A percentile compares a stretch with the other conserved stretches of the same genome.
Evolutionary conservation across 2,888 invertebrate genomes (phyloP).

Genomic region (Pollenia amentaria): DNA sequence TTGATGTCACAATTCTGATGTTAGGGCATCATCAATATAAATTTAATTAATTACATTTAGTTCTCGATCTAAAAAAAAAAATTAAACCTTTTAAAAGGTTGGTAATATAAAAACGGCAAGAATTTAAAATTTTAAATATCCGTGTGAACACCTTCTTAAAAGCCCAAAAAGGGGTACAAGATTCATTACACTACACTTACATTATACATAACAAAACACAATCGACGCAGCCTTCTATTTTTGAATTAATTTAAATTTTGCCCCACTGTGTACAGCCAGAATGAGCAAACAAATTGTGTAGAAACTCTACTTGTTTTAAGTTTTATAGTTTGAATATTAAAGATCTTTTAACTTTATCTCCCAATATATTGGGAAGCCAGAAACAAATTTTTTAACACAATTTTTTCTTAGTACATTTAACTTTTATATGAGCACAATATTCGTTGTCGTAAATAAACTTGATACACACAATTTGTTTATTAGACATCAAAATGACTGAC

Average conservation of each 20-base stretch:
- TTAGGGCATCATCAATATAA: no score
- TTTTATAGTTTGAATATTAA: slow-evolving; percentile 14
- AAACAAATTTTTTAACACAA: slow-evolving; percentile 30
- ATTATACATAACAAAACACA: no score
- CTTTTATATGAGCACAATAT: background rate
- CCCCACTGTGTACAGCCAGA: background rate
- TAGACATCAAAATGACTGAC: slow-evolving; percentile 26
- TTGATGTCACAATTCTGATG: no score
- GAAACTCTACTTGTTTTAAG: background rate
- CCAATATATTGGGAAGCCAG: slow-evolving; percentile 26
- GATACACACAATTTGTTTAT: slow-evolving; percentile 42
- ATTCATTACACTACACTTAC: no score
- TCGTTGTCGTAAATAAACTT: slow-evolving; percentile 26
- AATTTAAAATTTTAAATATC: no score
- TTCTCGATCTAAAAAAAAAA: no score
- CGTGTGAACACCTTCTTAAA: no score
- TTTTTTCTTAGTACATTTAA: slow-evolving; percentile 4
- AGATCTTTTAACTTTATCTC: background rate
- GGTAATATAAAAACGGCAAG: no score
- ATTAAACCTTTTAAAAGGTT: no score
- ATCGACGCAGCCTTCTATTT: background rate
- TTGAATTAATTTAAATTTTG: background rate
- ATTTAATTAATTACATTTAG: no score
- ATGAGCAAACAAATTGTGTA: slow-evolving; percentile 43
- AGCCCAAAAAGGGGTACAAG: no score